Conservation (phyloP, 2,888 invertebrate genomes). For the Julus scandinavius region DNA sequence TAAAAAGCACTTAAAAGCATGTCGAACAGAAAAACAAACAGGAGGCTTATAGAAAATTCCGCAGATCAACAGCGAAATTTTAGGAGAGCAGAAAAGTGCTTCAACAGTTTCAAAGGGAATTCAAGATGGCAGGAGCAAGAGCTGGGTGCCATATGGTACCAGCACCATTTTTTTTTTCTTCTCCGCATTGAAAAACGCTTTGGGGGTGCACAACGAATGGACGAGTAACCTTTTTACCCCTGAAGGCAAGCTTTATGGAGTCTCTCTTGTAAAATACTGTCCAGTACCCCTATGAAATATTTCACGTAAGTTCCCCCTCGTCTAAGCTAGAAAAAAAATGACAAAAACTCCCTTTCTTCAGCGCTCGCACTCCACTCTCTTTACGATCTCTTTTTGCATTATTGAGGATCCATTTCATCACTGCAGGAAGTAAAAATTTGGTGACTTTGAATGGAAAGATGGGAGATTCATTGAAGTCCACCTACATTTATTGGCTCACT, state of each 20-base stretch:
- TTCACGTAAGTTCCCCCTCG: background rate
- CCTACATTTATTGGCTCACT: constrained; percentile 46
- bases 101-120: constrained; percentile 46
- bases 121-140: constrained; percentile 42
- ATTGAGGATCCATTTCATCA: constrained; percentile 45
- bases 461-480: constrained; percentile 36
- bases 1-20: constrained; percentile 45
- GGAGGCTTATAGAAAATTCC: constrained; percentile 46
- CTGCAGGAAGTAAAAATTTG: constrained; percentile 34
- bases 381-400: constrained; percentile 35
- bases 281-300: constrained; percentile 18
- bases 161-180: background rate
- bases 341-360: constrained; percentile 19
- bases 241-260: constrained; percentile 35
- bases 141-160: constrained; percentile 15
- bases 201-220: background rate
- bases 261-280: background rate
- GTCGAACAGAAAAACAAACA: constrained; percentile 46
- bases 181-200: constrained; percentile 22
- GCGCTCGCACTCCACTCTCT: background rate
- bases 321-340: background rate
- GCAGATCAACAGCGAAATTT: constrained; percentile 40
- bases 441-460: background rate
- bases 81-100: background rate
- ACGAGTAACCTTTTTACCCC: constrained; percentile 40